Conservation (phyloP, 2,797 vertebrate genomes). For the Argyrosomus regius region DNA sequence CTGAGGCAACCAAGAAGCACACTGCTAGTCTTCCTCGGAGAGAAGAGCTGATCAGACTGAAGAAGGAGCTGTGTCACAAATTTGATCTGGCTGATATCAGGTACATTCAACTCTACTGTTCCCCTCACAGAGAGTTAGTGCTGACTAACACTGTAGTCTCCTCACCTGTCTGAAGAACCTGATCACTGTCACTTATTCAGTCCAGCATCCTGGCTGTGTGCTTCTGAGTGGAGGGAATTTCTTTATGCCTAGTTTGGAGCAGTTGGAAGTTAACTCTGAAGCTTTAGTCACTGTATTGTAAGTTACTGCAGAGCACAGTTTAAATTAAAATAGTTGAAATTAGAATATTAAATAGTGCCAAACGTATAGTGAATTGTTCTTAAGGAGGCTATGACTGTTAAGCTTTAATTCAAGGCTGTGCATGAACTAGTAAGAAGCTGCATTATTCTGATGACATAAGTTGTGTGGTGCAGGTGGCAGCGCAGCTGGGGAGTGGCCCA, state of each 20-base stretch:
- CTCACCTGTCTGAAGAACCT: neutral
- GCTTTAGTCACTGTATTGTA: neutral
- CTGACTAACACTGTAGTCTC: neutral
- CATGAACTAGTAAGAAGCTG: neutral
- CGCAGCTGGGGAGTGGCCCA: constrained; percentile 96
- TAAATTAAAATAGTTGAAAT: neutral
- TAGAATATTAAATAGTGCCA: neutral
- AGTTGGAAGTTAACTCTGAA: neutral
- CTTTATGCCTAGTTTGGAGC: neutral
- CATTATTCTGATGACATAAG: neutral
- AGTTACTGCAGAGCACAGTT: neutral
- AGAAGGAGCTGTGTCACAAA: constrained; percentile 86
- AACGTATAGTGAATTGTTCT: neutral
- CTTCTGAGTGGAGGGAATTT: neutral
- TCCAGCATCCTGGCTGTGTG: neutral
- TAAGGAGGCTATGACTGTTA: too few relatives aligned
- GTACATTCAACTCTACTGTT: constrained; percentile 71
- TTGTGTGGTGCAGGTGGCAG: constrained; percentile 91
- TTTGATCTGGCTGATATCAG: constrained; percentile 93
- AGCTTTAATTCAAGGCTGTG: neutral
- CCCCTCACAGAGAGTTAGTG: neutral
- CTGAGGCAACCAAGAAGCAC: constrained; percentile 88
- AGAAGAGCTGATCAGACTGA: constrained; percentile 91
- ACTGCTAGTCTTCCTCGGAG: constrained; percentile 90
- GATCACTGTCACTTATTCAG: neutral